Evolutionary conservation across 2,888 invertebrate genomes (phyloP).

Genomic region (Tanytarsus gracilentus): DNA sequence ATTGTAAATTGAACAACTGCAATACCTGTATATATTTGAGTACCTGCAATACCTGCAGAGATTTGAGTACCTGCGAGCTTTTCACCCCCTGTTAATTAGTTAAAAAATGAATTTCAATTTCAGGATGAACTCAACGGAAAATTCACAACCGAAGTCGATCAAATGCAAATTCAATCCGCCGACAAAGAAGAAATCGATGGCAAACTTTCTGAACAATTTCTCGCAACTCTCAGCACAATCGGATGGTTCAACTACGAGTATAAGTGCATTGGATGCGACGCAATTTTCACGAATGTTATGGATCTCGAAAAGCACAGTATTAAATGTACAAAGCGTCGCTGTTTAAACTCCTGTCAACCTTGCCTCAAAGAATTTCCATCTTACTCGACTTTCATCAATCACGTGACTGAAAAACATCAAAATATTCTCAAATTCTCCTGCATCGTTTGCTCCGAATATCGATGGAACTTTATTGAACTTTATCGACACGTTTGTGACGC

Average conservation of each 20-base stretch:
- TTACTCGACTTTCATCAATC: slow-evolving; percentile 1
- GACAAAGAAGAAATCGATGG: background rate
- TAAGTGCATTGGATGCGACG: background rate
- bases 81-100: too few species aligned
- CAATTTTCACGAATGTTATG: background rate
- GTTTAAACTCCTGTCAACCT: background rate
- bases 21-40: too few species aligned
- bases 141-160: background rate
- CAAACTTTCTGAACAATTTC: background rate
- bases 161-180: background rate
- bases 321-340: background rate
- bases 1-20: too few species aligned
- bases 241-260: background rate
- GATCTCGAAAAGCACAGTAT: background rate
- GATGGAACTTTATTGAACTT: background rate
- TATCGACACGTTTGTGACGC: background rate
- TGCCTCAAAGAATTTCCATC: background rate
- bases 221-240: background rate
- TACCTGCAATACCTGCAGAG: too few species aligned
- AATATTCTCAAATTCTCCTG: background rate
- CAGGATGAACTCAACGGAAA: background rate
- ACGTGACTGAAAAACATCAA: background rate
- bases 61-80: too few species aligned
- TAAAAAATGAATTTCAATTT: too few species aligned
- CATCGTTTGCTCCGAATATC: background rate